phyloP scores from a whole-genome alignment of 1,140 invertebrate genomes.

The Pygmarrhopalites habei region DNA sequence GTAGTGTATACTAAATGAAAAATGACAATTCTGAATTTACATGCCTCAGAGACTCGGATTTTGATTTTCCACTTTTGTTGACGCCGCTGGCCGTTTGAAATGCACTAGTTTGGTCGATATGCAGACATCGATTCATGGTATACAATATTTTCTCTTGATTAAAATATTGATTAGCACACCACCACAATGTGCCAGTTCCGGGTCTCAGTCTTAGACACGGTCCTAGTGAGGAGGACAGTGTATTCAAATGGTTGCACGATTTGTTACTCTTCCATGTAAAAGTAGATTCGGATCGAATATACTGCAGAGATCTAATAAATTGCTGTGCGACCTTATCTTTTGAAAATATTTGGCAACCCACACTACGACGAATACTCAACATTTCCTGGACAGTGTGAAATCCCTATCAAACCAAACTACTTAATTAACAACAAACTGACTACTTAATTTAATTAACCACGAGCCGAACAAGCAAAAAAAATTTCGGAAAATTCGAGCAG shows the following conservation, averaged over 20 bases:
- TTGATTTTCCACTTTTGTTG: background rate
- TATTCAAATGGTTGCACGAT: too few species aligned
- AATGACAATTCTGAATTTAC: background rate
- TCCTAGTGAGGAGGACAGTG: slow-evolving; percentile 7
- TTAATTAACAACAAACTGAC: too few species aligned
- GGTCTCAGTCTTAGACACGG: background rate
- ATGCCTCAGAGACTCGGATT: slow-evolving; percentile 8
- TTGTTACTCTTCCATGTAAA: too few species aligned
- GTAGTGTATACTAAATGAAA: too few species aligned
- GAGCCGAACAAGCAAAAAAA: too few species aligned
- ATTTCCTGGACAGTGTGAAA: too few species aligned
- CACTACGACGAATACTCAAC: too few species aligned
- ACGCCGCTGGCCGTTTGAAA: background rate
- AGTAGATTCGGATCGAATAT: slow-evolving; percentile 4
- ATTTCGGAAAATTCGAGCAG: too few species aligned
- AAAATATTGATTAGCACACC: slow-evolving; percentile 12
- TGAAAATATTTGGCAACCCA: too few species aligned
- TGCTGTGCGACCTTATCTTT: background rate
- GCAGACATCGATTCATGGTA: slow-evolving; percentile 24
- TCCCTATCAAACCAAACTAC: too few species aligned
- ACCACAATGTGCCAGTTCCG: slow-evolving; percentile 9
- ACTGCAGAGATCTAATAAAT: background rate
- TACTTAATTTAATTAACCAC: too few species aligned
- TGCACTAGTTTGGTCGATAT: slow-evolving; percentile 30
- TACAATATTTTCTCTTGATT: slow-evolving; percentile 19